phyloP scores from a whole-genome alignment of 2,797 vertebrate genomes.

The Anguilla marmorata region DNA sequence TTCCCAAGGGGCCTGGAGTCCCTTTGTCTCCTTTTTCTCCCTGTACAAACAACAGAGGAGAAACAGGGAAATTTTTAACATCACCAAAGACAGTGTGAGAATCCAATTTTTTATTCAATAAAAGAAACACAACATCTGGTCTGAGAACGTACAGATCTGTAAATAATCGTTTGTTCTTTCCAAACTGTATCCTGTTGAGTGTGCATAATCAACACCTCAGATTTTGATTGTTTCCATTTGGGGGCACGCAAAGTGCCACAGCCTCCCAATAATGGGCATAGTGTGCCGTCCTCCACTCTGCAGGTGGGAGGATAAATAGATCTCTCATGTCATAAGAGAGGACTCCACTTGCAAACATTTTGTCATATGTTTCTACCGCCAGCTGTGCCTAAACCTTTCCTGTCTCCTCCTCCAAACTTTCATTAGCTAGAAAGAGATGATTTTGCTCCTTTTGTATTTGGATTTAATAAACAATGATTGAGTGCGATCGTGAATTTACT shows the following conservation, averaged over 20 bases:
- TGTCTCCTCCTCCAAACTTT: neutral
- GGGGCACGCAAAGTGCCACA: neutral
- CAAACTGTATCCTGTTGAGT: neutral
- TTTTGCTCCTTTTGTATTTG: neutral
- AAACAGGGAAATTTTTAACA: constrained; percentile 1
- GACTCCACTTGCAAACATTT: neutral
- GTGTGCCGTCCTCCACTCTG: neutral
- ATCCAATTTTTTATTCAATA: neutral
- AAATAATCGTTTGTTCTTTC: neutral
- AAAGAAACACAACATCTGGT: neutral
- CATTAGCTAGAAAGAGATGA: neutral
- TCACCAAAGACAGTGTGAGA: neutral
- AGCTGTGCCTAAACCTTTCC: neutral
- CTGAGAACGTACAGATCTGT: neutral
- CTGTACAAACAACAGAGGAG: constrained; percentile 52
- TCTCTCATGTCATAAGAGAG: neutral
- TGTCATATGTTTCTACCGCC: neutral
- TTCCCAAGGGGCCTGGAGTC: constrained; percentile 64
- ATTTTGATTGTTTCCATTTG: neutral
- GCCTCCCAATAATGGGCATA: neutral
- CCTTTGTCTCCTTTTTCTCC: constrained; percentile 66
- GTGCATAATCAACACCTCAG: neutral
- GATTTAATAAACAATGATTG: no score
- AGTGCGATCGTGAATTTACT: no score
- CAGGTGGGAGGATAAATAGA: neutral